phyloP scores from a whole-genome alignment of 2,797 vertebrate genomes.

The Gambusia yucatana region DNA sequence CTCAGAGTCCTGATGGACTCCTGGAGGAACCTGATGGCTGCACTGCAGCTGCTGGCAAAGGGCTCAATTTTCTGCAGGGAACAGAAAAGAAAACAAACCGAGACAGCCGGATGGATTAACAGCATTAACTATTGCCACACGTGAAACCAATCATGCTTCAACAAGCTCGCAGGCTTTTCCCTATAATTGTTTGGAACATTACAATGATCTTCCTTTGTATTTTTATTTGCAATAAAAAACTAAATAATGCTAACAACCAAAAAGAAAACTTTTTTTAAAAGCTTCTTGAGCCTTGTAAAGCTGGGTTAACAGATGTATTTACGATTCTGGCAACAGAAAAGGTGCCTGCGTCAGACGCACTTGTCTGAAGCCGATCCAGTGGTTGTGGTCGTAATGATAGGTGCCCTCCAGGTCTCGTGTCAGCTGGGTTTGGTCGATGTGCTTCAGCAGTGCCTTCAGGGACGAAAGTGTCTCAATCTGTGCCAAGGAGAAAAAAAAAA shows the following conservation, averaged over 20 bases:
- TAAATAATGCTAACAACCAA: background rate
- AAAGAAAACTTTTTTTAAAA: background rate
- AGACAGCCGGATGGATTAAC: constrained; percentile 9
- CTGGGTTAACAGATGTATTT: constrained; percentile 16
- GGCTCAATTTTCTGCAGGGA: constrained; percentile 85
- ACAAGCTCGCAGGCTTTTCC: constrained; percentile 9
- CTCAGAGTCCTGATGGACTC: constrained; percentile 80
- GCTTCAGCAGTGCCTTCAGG: constrained; percentile 84
- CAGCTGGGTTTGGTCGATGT: constrained; percentile 85
- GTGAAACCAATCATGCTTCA: constrained; percentile 21
- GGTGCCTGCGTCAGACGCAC: constrained; percentile 61
- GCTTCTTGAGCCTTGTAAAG: background rate
- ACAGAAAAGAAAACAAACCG: constrained; percentile 9
- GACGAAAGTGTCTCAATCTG: constrained; percentile 86
- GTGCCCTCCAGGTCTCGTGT: constrained; percentile 84
- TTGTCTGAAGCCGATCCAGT: constrained; percentile 87
- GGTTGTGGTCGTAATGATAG: constrained; percentile 84
- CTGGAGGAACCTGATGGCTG: constrained; percentile 81
- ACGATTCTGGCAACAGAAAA: background rate
- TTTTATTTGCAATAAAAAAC: background rate
- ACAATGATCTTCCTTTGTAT: too few species aligned
- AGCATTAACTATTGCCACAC: background rate
- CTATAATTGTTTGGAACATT: background rate
- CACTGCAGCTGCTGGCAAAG: constrained; percentile 82
- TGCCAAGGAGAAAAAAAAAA: constrained; percentile 11